phyloP scores from a whole-genome alignment of 2,888 invertebrate species.

The Pedicia rivosa region DNA sequence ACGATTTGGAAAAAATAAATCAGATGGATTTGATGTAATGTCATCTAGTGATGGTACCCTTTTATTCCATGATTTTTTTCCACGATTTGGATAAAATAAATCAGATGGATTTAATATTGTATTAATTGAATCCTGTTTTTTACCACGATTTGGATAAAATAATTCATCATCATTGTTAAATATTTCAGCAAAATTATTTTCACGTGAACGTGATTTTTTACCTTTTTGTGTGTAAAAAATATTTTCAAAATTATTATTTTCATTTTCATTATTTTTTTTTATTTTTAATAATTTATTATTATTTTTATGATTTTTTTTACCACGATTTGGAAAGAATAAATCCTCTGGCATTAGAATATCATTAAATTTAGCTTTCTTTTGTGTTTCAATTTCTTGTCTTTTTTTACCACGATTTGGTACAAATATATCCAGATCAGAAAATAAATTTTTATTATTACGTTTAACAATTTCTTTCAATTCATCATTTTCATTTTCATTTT shows the following conservation, averaged over 20 bases:
- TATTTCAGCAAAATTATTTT: no score
- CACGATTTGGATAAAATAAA: conserved; percentile 3
- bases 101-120: background rate
- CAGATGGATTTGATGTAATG: no score
- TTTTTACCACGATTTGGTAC: conserved; percentile 10
- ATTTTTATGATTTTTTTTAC: conserved; percentile 20
- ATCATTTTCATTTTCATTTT: conserved; percentile 16
- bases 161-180: background rate
- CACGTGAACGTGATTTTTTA: no score
- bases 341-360: conserved; percentile 16
- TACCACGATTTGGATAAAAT: conserved; percentile 6
- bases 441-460: background rate
- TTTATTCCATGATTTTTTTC: no score
- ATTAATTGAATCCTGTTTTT: background rate
- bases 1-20: no score
- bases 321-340: conserved; percentile 28
- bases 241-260: no score
- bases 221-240: no score
- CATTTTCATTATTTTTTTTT: no score
- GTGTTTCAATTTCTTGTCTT: background rate
- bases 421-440: conserved; percentile 7
- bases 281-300: no score
- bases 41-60: no score
- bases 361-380: background rate
- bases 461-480: no score